Evolutionary conservation across 2,113 vertebrate species (phyloP), one percentile per base, ranked within the genome.

Genomic region (Arizona elegans): DNA sequence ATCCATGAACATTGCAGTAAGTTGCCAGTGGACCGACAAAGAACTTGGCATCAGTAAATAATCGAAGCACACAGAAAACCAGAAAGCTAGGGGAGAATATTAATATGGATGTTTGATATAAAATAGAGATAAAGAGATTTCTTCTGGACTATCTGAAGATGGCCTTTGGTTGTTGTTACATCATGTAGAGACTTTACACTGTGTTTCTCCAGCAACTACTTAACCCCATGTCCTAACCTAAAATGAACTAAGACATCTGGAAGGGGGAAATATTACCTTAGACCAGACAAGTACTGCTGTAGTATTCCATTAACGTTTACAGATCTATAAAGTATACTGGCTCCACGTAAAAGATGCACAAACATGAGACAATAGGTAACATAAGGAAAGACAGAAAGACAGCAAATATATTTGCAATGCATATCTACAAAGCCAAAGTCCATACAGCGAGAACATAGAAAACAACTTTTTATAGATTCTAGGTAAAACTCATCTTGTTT

Each of bases 101-200:
- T 8, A 92, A 62, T 21, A 23, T 21, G 56, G 43, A 86, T 58
- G 17, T 7, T 52, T 86, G 13, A 52, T 86, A 53, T 17, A 86
- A 86, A 55, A 65, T 15, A 59, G 43, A 59, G 21, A 53, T 56
- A 86, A 86, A 86, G n/a, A 21, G 0, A 88, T 92, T 92, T 89
- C 38, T 56, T 93, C 43, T 62, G 59, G 87, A 24, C 65, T 58
- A 62, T 62, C 55, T 93, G 53, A 92, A 92, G 21, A 75, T 90
- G 70, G 52, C 92, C 70, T 90, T 88, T 86, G 12, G 58, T 62
- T 92, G 70, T 52, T 92, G 26, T 29, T n/a, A 81, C n/a, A 75
- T 10, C 33, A 33, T 62, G 13, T 59, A 50, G 26, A 29, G 47
- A 24, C 8, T 43, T 87, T 52, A 7, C 10, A 65, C 15, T 47